phyloP scores from a whole-genome alignment of 2,888 invertebrate genomes.

The Hetaerina titia region DNA sequence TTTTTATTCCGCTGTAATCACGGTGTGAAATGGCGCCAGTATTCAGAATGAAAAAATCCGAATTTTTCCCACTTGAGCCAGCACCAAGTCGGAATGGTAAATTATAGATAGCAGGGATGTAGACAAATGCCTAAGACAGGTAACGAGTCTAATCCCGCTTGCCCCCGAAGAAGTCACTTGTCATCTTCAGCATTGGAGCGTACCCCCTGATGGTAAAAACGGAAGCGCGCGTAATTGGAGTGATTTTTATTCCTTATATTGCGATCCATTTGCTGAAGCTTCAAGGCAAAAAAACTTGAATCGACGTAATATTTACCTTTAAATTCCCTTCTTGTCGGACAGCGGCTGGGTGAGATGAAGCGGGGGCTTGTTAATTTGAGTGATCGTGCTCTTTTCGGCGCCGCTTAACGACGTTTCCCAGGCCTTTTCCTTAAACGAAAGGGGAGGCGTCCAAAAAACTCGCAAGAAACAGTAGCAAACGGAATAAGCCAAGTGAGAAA shows the following conservation, averaged over 20 bases:
- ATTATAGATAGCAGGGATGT: too few relatives aligned
- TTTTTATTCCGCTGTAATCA: too few relatives aligned
- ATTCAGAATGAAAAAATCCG: too few relatives aligned
- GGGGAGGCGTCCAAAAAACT: background rate
- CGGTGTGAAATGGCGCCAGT: too few relatives aligned
- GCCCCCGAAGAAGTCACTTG: background rate
- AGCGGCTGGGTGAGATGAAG: background rate
- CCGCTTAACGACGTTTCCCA: background rate
- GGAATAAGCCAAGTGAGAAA: background rate
- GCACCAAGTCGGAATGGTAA: too few relatives aligned
- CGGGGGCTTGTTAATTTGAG: background rate
- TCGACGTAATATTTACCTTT: background rate
- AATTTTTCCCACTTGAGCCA: too few relatives aligned
- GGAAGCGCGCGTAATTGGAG: background rate
- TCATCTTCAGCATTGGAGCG: background rate
- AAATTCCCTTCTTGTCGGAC: background rate
- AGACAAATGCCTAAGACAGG: background rate
- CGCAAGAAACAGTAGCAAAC: background rate
- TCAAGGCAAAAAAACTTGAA: background rate
- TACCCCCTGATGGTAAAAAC: background rate
- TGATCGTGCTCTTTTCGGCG: constrained; percentile 22
- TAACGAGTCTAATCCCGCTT: background rate
- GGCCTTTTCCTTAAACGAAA: background rate
- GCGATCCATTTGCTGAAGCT: background rate
- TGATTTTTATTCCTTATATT: background rate